Base-by-base conservation (phyloP, 2,113 vertebrate genomes). In the Empidonax alnorum region DNA sequence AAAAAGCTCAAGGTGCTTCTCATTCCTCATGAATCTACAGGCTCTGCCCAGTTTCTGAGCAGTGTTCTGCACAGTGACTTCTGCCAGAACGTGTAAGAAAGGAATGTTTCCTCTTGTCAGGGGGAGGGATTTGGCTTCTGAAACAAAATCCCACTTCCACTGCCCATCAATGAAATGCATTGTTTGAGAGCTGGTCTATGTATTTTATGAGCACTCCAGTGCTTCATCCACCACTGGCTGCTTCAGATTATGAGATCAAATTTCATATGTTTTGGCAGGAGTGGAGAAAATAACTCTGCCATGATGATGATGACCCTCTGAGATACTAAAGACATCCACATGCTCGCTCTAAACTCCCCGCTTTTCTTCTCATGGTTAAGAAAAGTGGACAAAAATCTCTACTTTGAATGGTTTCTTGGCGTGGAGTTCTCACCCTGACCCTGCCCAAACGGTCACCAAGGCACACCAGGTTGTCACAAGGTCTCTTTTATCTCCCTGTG, bases 71-170 rank as follows among this genome's bases (percentile, higher is more conserved):
- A 41, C 35, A 18, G 33, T 6, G 8, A n/a, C 6, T 78, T 84
- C 80, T 81, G 66, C 66, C 52, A 82, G 47, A 82, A 63, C 10
- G 3, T 21, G 41, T 50, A 49, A 84, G 68, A 67, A 89, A 84
- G 59, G 93, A 82, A 94, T 80, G 65, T 84, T 91, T 94, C 62
- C 67, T 63, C 49, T 56, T 21, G 59, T 53, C 66, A 50, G 90
- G 89, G 89, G 89, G 49, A 84, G 55, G 50, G 53, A 80, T 95
- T 94, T 94, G 90, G 63, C 63, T 83, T 55, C 85, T 94, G 78
- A 85, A 93, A 84, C 30, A 58, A 68, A 84, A 81, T 56, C 61
- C 46, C 12, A 13, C 8, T 37, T 69, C 47, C 39, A 52, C 39
- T 62, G 52, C 55, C 52, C 39, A 9, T 82, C 39, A 77, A 46